A percentile compares a stretch with the other conserved stretches of the same genome.
phyloP scores from a whole-genome alignment of 2,797 vertebrate genomes.

The Gila robusta region DNA sequence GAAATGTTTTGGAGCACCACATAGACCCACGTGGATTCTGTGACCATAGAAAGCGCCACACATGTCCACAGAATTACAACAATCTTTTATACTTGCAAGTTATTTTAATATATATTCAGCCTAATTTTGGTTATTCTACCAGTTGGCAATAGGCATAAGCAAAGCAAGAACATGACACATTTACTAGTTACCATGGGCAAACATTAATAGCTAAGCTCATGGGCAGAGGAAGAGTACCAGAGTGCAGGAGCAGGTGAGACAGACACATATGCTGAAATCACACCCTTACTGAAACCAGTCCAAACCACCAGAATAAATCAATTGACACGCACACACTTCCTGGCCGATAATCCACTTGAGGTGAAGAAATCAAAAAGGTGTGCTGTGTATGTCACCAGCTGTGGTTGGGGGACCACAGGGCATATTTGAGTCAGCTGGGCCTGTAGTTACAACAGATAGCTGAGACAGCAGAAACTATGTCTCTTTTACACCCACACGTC shows the following conservation, averaged over 20 bases:
- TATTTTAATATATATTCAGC: not conserved
- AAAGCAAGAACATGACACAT: not conserved
- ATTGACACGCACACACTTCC: conserved; percentile 22
- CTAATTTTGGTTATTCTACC: not conserved
- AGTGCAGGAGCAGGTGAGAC: not conserved
- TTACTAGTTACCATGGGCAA: not conserved
- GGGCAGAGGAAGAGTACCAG: not conserved
- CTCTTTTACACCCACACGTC: conserved; percentile 53
- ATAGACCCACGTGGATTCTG: not conserved
- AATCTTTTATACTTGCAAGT: not conserved
- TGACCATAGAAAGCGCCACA: not conserved
- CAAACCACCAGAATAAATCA: conserved; percentile 4
- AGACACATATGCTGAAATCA: conserved; percentile 7
- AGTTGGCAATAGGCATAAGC: not conserved
- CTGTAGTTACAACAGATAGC: conserved; percentile 52
- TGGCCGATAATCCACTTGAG: conserved; percentile 27
- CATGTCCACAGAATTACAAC: not conserved
- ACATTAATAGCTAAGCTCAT: not conserved
- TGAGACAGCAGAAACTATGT: conserved; percentile 51
- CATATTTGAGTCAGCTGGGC: conserved; percentile 64
- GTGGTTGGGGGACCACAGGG: conserved; percentile 33
- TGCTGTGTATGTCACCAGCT: conserved; percentile 65
- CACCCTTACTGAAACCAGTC: conserved; percentile 15
- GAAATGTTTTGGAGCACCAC: not conserved
- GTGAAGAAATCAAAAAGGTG: conserved; percentile 57